phyloP scores from a whole-genome alignment of 2,888 invertebrate genomes.

The Harpagoxenus sublaevis region DNA sequence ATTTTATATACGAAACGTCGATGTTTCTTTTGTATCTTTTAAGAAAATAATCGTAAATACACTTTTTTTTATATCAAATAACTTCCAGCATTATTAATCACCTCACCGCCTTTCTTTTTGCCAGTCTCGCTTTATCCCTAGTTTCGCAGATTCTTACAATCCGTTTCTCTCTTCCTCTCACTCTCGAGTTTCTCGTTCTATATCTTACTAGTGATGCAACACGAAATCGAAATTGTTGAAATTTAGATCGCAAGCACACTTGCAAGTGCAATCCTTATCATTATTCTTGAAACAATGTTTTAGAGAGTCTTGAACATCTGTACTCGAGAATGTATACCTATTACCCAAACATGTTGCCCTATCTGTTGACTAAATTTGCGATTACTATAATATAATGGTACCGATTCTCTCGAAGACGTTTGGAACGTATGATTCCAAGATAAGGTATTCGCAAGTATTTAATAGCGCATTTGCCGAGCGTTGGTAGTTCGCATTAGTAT shows the following conservation, averaged over 20 bases:
- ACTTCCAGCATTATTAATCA: conserved; percentile 5
- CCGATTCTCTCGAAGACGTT: conserved; percentile 14
- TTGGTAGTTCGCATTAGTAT: background rate
- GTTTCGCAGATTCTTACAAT: background rate
- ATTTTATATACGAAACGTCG: conserved; percentile 35
- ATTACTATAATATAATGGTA: background rate
- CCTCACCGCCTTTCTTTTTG: background rate
- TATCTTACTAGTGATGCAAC: background rate
- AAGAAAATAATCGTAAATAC: conserved; percentile 68
- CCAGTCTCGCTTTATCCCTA: background rate
- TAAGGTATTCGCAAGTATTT: conserved; percentile 1
- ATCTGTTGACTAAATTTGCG: background rate
- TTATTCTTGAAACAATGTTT: background rate
- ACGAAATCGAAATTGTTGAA: conserved; percentile 8
- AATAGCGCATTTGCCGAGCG: background rate
- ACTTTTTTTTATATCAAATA: conserved; percentile 63
- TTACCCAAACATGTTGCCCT: background rate
- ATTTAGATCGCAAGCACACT: background rate
- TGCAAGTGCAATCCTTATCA: background rate
- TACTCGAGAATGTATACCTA: background rate
- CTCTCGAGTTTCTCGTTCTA: background rate
- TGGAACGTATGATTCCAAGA: background rate
- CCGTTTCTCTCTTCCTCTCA: background rate
- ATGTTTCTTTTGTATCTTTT: conserved; percentile 57
- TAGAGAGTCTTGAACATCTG: background rate